phyloP scores from a whole-genome alignment of 2,888 invertebrate species.

The Hypsopygia costalis region DNA sequence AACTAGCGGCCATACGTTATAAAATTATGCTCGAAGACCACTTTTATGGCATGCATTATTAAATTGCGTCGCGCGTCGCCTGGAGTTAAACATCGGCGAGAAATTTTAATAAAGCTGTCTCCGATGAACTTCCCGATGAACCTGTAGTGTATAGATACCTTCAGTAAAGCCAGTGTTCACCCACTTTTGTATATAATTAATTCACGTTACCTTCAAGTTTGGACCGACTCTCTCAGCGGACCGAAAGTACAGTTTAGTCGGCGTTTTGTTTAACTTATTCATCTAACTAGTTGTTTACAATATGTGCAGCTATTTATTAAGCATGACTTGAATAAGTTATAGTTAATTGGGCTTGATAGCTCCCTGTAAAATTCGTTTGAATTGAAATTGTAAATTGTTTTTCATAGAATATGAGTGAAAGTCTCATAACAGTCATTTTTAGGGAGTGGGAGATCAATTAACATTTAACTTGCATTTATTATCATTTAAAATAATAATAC shows the following conservation, averaged over 20 bases:
- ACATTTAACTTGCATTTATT: too few species aligned
- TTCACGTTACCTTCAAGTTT: conserved; percentile 37
- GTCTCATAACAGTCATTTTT: too few species aligned
- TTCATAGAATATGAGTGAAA: too few species aligned
- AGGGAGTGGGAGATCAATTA: too few species aligned
- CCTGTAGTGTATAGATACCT: conserved; percentile 9
- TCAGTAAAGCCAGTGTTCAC: conserved; percentile 25
- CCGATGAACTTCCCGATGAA: neutral
- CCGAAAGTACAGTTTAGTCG: conserved; percentile 5
- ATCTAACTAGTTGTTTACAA: conserved; percentile 5
- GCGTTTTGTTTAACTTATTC: conserved; percentile 12
- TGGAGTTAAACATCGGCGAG: conserved; percentile 32
- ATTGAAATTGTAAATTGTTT: neutral
- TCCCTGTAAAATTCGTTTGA: neutral
- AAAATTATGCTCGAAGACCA: conserved; percentile 26
- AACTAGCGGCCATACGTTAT: neutral
- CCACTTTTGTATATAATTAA: conserved; percentile 48
- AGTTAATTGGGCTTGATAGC: neutral
- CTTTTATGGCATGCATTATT: conserved; percentile 49
- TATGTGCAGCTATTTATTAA: neutral
- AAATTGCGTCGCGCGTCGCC: conserved; percentile 31
- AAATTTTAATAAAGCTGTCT: conserved; percentile 44
- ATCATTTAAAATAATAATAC: too few species aligned
- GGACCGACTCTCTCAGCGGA: conserved; percentile 10
- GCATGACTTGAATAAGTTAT: neutral